phyloP scores from a whole-genome alignment of 2,888 invertebrate genomes.

The Strigamia maritima region DNA sequence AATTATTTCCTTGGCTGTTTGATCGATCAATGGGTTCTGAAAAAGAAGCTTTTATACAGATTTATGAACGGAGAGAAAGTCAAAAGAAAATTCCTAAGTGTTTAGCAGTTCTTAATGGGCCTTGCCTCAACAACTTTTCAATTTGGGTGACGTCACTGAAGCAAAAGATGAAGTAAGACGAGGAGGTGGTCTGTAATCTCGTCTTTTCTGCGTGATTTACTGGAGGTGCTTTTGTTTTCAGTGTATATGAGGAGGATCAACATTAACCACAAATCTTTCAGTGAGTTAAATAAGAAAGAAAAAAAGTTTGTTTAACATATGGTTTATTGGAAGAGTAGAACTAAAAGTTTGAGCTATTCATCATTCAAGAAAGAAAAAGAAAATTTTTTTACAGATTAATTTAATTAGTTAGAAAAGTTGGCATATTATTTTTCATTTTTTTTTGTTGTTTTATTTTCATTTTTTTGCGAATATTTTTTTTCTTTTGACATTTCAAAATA shows the following conservation, averaged over 20 bases:
- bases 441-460: background rate
- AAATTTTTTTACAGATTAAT: background rate
- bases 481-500: too few relatives aligned
- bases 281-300: background rate
- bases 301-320: background rate
- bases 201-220: constrained; percentile 21
- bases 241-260: constrained; percentile 17
- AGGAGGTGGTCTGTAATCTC: constrained; percentile 12
- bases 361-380: background rate
- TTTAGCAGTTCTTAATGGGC: constrained; percentile 16
- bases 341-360: background rate
- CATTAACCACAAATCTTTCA: constrained; percentile 13
- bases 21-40: background rate
- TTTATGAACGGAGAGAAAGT: background rate
- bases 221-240: constrained; percentile 21
- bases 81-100: background rate
- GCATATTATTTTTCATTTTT: background rate
- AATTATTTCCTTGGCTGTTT: background rate
- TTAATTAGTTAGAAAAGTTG: background rate
- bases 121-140: constrained; percentile 11
- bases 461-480: background rate
- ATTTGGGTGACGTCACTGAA: constrained; percentile 1
- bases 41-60: background rate
- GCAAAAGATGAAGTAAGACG: background rate
- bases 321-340: background rate